Evolutionary conservation across 2,797 vertebrate species (phyloP).

Genomic region (Craterocephalus amniculus): DNA sequence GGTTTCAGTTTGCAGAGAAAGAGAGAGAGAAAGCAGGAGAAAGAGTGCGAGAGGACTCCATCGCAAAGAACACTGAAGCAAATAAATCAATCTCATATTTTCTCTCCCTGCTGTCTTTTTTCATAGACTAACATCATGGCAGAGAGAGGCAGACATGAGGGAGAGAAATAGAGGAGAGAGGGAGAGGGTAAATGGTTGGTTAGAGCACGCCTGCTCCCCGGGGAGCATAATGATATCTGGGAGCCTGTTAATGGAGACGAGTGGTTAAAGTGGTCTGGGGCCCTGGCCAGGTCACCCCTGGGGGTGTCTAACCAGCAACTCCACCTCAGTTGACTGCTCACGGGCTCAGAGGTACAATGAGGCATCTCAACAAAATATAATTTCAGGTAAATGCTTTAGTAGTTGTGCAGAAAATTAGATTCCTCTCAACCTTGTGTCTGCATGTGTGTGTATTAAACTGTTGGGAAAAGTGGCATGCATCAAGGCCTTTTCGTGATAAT

Average conservation of each 20-base stretch:
- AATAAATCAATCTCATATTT: constrained; percentile 90
- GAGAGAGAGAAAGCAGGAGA: constrained; percentile 72
- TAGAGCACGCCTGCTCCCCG: constrained; percentile 69
- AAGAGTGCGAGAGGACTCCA: constrained; percentile 84
- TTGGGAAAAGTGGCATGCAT: constrained; percentile 1
- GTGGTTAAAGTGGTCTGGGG: constrained; percentile 79
- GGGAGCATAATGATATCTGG: constrained; percentile 78
- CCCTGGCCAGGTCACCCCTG: constrained; percentile 71
- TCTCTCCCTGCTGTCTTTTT: constrained; percentile 78
- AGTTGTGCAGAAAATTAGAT: constrained; percentile 44
- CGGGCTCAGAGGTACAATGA: constrained; percentile 48
- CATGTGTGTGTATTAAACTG: constrained; percentile 5
- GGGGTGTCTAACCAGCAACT: constrained; percentile 73
- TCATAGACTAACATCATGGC: constrained; percentile 84
- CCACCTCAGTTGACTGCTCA: constrained; percentile 48
- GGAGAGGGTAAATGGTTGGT: constrained; percentile 77
- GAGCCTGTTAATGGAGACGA: constrained; percentile 79
- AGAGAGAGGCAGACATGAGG: constrained; percentile 60
- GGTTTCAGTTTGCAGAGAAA: constrained; percentile 87
- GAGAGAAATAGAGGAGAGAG: constrained; percentile 58
- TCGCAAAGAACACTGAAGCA: constrained; percentile 88
- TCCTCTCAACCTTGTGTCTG: constrained; percentile 10
- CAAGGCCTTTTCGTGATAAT: not conserved
- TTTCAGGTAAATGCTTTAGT: constrained; percentile 51
- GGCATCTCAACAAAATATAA: constrained; percentile 47